Percentiles rank a stretch among this genome's conserved stretches.
phyloP scores from a whole-genome alignment of 2,888 invertebrate species.

The Melipona beecheii region DNA sequence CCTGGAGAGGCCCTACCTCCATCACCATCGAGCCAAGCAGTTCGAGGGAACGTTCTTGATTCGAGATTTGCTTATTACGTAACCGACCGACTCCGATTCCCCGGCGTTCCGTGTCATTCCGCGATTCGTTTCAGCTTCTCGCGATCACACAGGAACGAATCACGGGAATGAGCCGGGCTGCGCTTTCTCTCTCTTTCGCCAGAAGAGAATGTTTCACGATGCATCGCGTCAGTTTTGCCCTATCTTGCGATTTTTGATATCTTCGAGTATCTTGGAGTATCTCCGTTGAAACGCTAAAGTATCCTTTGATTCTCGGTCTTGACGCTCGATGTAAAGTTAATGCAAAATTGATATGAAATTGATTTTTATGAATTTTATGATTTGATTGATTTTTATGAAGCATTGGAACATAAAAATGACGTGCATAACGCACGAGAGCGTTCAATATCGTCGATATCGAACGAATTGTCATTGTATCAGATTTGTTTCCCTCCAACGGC shows the following conservation, averaged over 20 bases:
- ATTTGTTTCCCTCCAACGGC: not conserved
- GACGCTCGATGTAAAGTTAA: too few relatives aligned
- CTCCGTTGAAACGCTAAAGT: not conserved
- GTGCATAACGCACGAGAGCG: not conserved
- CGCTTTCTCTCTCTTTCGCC: not conserved
- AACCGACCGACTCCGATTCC: constrained; percentile 12
- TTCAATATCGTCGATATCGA: not conserved
- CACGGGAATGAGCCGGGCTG: too few relatives aligned
- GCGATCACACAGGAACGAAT: not conserved
- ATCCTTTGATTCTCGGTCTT: not conserved
- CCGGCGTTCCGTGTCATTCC: not conserved
- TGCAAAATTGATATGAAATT: too few relatives aligned
- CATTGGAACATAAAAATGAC: too few relatives aligned
- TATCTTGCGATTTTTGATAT: not conserved
- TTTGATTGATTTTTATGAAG: too few relatives aligned
- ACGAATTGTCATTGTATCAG: not conserved
- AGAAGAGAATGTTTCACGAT: not conserved
- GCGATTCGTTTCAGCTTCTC: not conserved
- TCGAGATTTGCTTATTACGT: constrained; percentile 44
- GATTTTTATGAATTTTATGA: too few relatives aligned
- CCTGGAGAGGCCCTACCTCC: constrained; percentile 10
- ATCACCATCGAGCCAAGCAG: not conserved
- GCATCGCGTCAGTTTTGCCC: too few relatives aligned
- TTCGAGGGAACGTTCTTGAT: constrained; percentile 24
- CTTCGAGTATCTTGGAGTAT: not conserved